Evolutionary conservation across 2,113 vertebrate genomes (phyloP).

Genomic region (Sylvia atricapilla): DNA sequence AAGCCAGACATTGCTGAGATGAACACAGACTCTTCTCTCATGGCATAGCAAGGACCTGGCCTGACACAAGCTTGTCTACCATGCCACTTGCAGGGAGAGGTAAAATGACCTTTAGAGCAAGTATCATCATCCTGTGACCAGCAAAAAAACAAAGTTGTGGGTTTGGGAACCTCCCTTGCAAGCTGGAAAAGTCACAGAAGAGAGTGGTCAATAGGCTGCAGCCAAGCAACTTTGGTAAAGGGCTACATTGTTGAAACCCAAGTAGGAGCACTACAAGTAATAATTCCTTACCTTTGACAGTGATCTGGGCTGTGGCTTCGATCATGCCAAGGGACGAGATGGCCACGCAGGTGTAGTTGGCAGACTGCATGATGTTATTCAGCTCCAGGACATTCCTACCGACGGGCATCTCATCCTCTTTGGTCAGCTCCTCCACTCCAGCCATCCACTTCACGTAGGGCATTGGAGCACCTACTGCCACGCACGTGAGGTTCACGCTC

Average conservation of each 20-base stretch:
- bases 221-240: neutral
- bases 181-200: neutral
- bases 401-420: conserved; percentile 91
- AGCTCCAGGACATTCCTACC: conserved; percentile 95
- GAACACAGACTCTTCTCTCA: neutral
- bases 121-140: neutral
- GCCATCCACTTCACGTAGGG: conserved; percentile 96
- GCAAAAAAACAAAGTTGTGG: neutral
- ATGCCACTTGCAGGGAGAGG: neutral
- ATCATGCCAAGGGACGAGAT: conserved; percentile 94
- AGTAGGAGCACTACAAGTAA: neutral
- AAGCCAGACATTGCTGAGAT: neutral
- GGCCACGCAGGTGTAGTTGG: conserved; percentile 96
- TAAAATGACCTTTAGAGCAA: neutral
- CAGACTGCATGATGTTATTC: conserved; percentile 86
- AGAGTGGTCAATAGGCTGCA: neutral
- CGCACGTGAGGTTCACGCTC: conserved; percentile 94
- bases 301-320: conserved; percentile 91
- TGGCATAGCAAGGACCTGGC: neutral
- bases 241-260: neutral
- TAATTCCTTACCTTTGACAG: conserved; percentile 84
- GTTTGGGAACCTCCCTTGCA: neutral
- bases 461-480: conserved; percentile 97
- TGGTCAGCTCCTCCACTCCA: conserved; percentile 86
- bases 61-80: neutral